Percentiles rank a stretch among this genome's conserved stretches.
Evolutionary conservation across 2,888 invertebrate genomes (phyloP).

Genomic region (Torymus texanus): DNA sequence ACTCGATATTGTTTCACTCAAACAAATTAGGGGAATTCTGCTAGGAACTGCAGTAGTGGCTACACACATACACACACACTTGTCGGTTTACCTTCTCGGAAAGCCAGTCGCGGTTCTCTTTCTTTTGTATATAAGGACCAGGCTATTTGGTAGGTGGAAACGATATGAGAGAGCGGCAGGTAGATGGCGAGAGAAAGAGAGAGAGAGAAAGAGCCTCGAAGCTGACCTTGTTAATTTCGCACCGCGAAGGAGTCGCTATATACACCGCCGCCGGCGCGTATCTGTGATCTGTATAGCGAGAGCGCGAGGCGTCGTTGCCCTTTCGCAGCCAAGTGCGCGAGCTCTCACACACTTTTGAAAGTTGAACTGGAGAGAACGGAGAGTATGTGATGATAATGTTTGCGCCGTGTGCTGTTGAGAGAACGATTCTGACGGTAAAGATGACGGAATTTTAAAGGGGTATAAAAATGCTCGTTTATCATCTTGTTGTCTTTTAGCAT

Average conservation of each 20-base stretch:
- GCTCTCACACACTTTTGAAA: too few species aligned
- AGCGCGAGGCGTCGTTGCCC: background rate
- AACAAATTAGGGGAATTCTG: slow-evolving; percentile 72
- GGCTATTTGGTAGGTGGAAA: slow-evolving; percentile 29
- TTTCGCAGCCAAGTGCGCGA: background rate
- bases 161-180: slow-evolving; percentile 13
- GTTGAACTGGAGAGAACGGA: too few species aligned
- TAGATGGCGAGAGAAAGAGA: background rate
- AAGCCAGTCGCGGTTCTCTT: slow-evolving; percentile 55
- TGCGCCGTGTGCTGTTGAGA: background rate
- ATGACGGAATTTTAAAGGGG: background rate
- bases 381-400: background rate
- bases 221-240: slow-evolving; percentile 33
- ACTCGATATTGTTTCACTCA: slow-evolving; percentile 74
- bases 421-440: background rate
- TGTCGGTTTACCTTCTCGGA: slow-evolving; percentile 65
- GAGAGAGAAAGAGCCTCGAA: background rate
- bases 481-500: too few species aligned
- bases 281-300: background rate
- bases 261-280: background rate
- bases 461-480: background rate
- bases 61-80: slow-evolving; percentile 63
- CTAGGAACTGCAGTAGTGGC: slow-evolving; percentile 62
- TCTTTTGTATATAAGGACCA: background rate
- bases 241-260: background rate